Evolutionary conservation across 92 coral and sea anemone genomes (phyloP), one percentile per base, ranked within the genome.

Genomic region (Epizoanthus illoricatus): DNA sequence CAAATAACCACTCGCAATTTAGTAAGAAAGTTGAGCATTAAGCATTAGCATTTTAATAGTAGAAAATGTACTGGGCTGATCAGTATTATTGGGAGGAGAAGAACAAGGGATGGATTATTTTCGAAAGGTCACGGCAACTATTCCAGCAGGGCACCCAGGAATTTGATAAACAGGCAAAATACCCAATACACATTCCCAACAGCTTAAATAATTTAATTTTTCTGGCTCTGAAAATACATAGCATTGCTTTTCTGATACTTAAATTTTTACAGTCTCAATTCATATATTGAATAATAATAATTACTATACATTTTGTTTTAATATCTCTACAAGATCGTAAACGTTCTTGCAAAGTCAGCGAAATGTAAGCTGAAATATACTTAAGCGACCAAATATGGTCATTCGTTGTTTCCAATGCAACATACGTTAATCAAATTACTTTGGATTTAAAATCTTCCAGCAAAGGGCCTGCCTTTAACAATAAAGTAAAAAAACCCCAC

Each of bases 391-490:
- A 36, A 56, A 61, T 59, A 9, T 17, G 52, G 5, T 28, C 56
- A 8, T 49, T 49, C 56, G 56, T 49, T 49, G 56, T 49, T 45
- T 49, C 56, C 56, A 49, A 49, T 36, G 33, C 63, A 73, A n/a
- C 24, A 18, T 33, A 66, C 5, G 23, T 33, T 16, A 13, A 49
- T 49, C 12, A 49, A 49, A 49, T 49, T 49, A 49, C 11, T 49
- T 49, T 7, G 41, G 45, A 55, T 74, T 56, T 15, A 36, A 12
- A 39, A 59, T 18, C 17, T 40, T 75, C n/a, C 12, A n/a, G 20
- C 54, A 75, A 75, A 75, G 80, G 80, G 20, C 80, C 80, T 61
- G 80, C 80, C 80, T 75, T 75, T 40, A 75, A 75, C 21, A 52
- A 66, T 75, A 36, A 28, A 70, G n/a, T 40, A 52, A 13, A 24